These are phyloP conservation scores for Acipenser transmontanus DNA, from an alignment of 2,797 vertebrate species.

Conservation along the genomic window DNA sequence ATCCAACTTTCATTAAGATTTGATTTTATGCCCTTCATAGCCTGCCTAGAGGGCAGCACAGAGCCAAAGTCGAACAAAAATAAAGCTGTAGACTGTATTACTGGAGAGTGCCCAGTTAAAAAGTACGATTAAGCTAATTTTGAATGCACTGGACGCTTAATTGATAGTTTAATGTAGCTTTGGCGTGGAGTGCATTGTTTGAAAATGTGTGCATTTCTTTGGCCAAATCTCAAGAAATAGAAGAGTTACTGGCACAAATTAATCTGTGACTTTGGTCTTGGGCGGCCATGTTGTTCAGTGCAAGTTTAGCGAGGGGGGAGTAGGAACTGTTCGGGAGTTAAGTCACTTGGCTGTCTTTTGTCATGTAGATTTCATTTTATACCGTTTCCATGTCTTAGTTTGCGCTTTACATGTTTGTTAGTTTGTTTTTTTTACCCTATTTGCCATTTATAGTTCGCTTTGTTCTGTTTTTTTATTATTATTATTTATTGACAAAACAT, in stretches of 20 bases:
- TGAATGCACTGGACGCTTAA: no score
- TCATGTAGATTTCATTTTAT: constrained; percentile 45
- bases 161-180: no score
- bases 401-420: constrained; percentile 17
- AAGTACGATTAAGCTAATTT: no score
- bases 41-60: no score
- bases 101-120: no score
- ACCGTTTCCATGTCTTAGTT: constrained; percentile 35
- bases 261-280: constrained; percentile 18
- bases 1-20: no score
- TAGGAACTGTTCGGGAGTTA: constrained; percentile 39
- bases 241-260: constrained; percentile 36
- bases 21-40: no score
- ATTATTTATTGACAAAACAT: constrained; percentile 10
- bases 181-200: no score
- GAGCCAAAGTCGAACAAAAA: no score
- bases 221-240: neutral
- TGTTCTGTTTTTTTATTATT: constrained; percentile 5
- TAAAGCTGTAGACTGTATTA: no score
- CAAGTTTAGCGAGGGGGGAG: constrained; percentile 48
- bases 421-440: constrained; percentile 16
- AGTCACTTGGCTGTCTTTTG: constrained; percentile 46
- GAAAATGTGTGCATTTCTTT: neutral
- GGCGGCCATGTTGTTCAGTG: constrained; percentile 48
- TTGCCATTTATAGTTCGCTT: neutral